A percentile compares a stretch with the other conserved stretches of the same genome.
phyloP scores from a whole-genome alignment of 2,113 vertebrate species.

The human (Homo sapiens) region DNA sequence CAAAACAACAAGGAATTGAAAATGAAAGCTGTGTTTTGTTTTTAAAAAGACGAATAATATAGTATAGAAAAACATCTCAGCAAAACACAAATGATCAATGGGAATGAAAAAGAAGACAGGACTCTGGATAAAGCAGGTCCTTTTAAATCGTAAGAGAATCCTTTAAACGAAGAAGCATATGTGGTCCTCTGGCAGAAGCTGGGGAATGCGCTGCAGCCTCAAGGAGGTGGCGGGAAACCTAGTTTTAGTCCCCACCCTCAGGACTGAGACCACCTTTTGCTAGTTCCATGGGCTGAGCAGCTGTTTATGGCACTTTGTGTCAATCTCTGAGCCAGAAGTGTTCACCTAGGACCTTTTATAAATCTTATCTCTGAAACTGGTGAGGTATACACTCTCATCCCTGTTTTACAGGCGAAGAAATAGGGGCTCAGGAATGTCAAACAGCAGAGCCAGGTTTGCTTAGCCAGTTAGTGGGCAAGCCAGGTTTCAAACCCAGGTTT shows the following conservation, averaged over 20 bases:
- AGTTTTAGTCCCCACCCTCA: neutral
- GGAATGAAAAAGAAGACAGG: neutral
- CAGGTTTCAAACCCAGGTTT: accelerated
- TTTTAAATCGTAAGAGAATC: neutral
- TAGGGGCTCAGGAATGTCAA: accelerated
- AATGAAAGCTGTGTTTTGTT: accelerated
- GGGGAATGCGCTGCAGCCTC: accelerated
- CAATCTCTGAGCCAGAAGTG: neutral
- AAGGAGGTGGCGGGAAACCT: neutral
- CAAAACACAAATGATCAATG: too few species aligned
- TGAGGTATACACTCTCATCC: accelerated
- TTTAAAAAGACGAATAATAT: neutral
- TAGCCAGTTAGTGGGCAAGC: neutral
- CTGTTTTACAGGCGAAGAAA: neutral
- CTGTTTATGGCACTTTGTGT: accelerated
- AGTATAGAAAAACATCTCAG: neutral
- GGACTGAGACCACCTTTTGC: neutral
- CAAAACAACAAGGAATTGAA: neutral
- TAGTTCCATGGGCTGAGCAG: accelerated
- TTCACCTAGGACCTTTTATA: neutral
- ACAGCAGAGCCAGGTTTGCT: accelerated
- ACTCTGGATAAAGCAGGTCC: accelerated
- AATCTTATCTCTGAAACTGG: neutral
- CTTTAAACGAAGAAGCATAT: neutral
- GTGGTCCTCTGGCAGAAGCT: neutral